Conservation (phyloP, 2,113 vertebrate species). For the Rhodinocichla rosea region DNA sequence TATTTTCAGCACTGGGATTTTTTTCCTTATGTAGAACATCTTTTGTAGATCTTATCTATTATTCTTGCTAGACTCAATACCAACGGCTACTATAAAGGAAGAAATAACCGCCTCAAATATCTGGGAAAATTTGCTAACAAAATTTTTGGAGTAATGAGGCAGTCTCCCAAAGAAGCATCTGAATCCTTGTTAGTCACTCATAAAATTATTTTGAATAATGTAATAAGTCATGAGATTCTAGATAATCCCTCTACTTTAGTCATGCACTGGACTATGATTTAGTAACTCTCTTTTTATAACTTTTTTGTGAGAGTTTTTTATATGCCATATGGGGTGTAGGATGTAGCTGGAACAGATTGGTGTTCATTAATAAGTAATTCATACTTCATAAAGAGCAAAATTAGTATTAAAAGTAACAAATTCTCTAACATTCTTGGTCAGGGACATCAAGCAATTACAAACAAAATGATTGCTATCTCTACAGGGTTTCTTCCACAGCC, state of each 20-base stretch:
- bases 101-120: neutral
- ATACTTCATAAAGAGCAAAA: neutral
- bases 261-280: neutral
- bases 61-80: neutral
- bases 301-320: neutral
- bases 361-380: constrained; percentile 43
- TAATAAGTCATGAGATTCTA: neutral
- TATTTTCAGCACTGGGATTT: neutral
- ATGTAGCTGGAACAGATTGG: constrained; percentile 29
- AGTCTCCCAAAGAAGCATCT: neutral
- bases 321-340: constrained; percentile 29
- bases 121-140: neutral
- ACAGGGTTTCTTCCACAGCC: neutral
- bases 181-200: neutral
- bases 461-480: neutral
- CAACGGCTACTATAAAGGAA: neutral
- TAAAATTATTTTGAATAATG: neutral
- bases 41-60: neutral
- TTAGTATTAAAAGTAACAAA: constrained; percentile 7
- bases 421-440: neutral
- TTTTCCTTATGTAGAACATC: neutral
- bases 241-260: neutral
- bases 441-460: neutral
- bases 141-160: neutral
- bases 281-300: neutral